These are phyloP conservation scores for Forbesichthys papilliferus DNA, from an alignment of 2,113 vertebrate species.

Conservation along the genomic window DNA sequence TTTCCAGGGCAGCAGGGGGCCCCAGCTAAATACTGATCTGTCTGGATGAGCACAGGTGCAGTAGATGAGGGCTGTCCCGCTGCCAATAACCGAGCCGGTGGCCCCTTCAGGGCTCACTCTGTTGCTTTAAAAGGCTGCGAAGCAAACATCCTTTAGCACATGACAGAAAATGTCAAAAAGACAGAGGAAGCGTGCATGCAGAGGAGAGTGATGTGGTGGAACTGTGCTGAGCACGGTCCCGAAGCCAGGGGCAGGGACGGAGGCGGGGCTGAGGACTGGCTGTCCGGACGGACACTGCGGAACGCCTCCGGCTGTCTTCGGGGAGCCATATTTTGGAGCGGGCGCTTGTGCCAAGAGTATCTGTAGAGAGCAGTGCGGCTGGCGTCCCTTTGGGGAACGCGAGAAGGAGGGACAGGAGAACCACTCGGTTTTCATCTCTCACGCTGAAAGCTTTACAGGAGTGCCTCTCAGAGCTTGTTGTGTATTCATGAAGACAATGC, in stretches of 20 bases:
- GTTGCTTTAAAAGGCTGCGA: constrained; percentile 48
- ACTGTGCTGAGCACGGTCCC: not conserved
- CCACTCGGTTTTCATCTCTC: constrained; percentile 66
- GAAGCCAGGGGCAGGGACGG: constrained; percentile 2
- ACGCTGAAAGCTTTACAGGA: constrained; percentile 60
- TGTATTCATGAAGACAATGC: constrained; percentile 71
- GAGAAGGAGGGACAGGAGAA: constrained; percentile 41
- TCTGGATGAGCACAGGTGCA: constrained; percentile 71
- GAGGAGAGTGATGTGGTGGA: too few relatives aligned
- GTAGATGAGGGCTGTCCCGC: constrained; percentile 44
- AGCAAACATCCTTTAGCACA: constrained; percentile 56
- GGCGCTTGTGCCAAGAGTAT: constrained; percentile 60
- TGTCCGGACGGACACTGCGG: constrained; percentile 44
- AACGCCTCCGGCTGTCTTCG: constrained; percentile 50
- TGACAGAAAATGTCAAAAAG: constrained; percentile 15
- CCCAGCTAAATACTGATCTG: constrained; percentile 73
- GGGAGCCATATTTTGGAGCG: constrained; percentile 53
- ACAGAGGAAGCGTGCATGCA: constrained; percentile 1
- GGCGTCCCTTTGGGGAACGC: constrained; percentile 57
- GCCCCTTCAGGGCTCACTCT: constrained; percentile 42
- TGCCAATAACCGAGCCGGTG: constrained; percentile 65
- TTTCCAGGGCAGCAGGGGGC: constrained; percentile 57
- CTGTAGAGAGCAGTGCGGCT: constrained; percentile 53
- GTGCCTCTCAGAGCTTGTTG: constrained; percentile 69
- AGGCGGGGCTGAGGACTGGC: constrained; percentile 30